phyloP scores from a whole-genome alignment of 2,888 invertebrate genomes.

The Cancer borealis region DNA sequence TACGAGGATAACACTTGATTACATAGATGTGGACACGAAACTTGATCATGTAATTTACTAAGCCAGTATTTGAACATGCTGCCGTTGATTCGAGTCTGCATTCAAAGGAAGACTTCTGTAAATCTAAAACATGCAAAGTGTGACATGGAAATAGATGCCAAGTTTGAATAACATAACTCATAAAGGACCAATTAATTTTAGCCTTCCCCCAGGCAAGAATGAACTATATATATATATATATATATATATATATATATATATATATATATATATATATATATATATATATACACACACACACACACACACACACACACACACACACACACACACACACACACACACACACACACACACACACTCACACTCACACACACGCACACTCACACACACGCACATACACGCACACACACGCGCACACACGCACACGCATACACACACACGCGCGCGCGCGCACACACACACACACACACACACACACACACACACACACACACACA shows the following conservation, averaged over 20 bases:
- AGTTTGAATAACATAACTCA: no score
- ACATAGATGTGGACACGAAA: no score
- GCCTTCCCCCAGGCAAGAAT: no score
- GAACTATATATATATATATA: not conserved
- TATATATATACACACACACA: not conserved
- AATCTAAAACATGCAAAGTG: no score
- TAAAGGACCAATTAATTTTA: no score
- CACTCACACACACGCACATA: slow-evolving; percentile 10
- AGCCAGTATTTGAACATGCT: no score
- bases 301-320: slow-evolving; percentile 31
- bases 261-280: not conserved
- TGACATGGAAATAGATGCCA: no score
- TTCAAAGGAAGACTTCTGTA: no score
- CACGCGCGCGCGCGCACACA: slow-evolving; percentile 38
- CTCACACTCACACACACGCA: not conserved
- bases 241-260: slow-evolving; percentile 3
- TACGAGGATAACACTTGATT: no score
- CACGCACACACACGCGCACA: slow-evolving; percentile 18
- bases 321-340: slow-evolving; percentile 24
- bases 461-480: not conserved
- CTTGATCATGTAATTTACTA: no score
- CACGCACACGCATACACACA: slow-evolving; percentile 31
- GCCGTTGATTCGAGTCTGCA: no score
- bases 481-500: not conserved
- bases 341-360: not conserved